These are phyloP conservation scores for Allobates femoralis DNA, from an alignment of 2,797 vertebrate genomes.

Conservation along the genomic window DNA sequence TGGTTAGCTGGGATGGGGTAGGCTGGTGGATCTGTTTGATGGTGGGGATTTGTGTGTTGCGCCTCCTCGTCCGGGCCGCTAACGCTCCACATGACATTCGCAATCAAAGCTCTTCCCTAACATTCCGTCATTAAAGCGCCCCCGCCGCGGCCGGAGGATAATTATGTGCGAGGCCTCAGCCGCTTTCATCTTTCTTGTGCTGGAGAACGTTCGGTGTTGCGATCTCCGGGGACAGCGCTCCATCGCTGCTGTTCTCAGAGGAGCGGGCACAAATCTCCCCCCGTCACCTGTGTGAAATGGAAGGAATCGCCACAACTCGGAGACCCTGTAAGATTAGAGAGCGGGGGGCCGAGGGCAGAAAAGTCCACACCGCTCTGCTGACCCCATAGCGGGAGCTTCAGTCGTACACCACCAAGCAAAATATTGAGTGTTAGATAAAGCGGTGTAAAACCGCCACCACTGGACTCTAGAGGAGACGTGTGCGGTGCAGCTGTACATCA, in stretches of 20 bases:
- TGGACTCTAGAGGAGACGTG: no score
- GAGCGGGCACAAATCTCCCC: no score
- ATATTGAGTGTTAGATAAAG: no score
- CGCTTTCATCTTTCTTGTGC: slow-evolving; percentile 35
- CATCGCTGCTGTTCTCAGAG: neutral
- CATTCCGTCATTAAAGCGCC: slow-evolving; percentile 49
- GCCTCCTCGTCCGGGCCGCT: neutral
- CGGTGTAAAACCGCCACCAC: no score
- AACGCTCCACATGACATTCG: slow-evolving; percentile 34
- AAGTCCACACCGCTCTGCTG: no score
- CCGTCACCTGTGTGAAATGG: no score
- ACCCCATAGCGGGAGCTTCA: no score
- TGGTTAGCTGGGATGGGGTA: neutral
- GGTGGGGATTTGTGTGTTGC: slow-evolving; percentile 9
- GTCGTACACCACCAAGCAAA: no score
- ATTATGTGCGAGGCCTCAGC: slow-evolving; percentile 17
- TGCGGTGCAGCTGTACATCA: no score
- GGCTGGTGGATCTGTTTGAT: slow-evolving; percentile 22
- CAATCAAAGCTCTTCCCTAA: slow-evolving; percentile 40
- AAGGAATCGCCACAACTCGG: no score
- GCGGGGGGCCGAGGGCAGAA: no score
- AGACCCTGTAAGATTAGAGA: no score
- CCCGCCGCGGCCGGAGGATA: slow-evolving; percentile 8
- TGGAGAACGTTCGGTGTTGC: slow-evolving; percentile 25
- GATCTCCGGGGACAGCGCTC: slow-evolving; percentile 10